Evolutionary conservation across 2,113 vertebrate species (phyloP), one percentile per base, ranked within the genome.

Genomic region (Phyllopteryx taeniolatus): DNA sequence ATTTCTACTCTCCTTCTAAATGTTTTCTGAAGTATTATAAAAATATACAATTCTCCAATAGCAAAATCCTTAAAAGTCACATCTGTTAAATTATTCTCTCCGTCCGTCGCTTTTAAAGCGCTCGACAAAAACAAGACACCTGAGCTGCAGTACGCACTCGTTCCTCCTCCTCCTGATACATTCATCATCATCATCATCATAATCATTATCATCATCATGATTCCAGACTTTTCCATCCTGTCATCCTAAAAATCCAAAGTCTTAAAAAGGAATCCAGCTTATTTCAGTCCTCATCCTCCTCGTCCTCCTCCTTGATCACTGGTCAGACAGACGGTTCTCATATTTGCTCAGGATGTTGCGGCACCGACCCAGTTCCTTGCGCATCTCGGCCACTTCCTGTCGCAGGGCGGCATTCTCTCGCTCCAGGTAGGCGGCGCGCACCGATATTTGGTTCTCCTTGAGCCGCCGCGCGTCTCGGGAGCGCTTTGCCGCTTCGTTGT

Each of bases 381-480:
- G 92, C 56, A 96, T 96, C 8, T 95, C 93, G 0, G 95, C 94
- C 90, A 96, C 96, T 86, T 97, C 96, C 78, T 94, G 92, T 43
- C 96, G 89, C 27, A 98, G 91, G 1, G 94, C 91, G 0, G 94
- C 93, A 7, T 98, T 98, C 85, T 98, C 96, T 54, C 95, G 91
- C 87, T 97, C 96, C 88, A 98, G 92, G 90, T 95, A 98, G 74
- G 96, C 93, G 0, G 96, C 96, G 0, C 96, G 94, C 70, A 97
- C 95, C 0, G 95, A 93, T 73, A 96, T 96, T 91, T 96, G 96
- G 87, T 97, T 97, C 91, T 97, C 96, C 89, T 98, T 98, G 13
- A 96, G 90, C 13, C 96, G 92, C 51, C 96, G 94, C 1, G 96
- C 96, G 0, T 98, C 96, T 5, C 96, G 92, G 0, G 96, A 98